phyloP scores from a whole-genome alignment of 1,140 invertebrate genomes.

The Brachionus calyciflorus region DNA sequence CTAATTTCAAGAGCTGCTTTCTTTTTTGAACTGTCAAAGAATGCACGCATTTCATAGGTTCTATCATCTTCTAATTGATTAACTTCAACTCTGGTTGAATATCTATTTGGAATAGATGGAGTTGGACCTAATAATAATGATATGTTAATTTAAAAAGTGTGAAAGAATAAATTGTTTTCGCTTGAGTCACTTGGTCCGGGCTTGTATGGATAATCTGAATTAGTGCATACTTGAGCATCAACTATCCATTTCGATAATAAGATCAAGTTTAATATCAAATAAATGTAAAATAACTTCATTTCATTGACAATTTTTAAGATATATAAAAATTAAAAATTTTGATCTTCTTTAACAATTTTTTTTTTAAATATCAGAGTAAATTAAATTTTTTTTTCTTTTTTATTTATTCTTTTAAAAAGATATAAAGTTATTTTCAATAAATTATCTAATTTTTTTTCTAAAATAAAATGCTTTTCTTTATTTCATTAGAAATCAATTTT shows the following conservation, averaged over 20 bases:
- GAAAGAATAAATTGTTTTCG: neutral
- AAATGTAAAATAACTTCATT: neutral
- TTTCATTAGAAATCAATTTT: too few species aligned
- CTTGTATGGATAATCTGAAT: neutral
- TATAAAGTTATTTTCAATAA: too few species aligned
- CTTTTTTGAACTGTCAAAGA: slow-evolving; percentile 12
- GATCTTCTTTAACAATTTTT: too few species aligned
- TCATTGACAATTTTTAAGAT: too few species aligned
- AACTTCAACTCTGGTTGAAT: slow-evolving; percentile 28
- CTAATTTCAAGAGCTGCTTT: slow-evolving; percentile 7
- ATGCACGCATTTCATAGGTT: slow-evolving; percentile 16
- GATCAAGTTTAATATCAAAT: neutral
- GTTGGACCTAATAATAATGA: neutral
- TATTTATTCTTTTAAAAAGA: too few species aligned
- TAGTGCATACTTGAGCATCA: neutral
- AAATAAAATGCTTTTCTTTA: too few species aligned
- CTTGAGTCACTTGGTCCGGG: neutral
- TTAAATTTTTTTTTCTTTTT: too few species aligned
- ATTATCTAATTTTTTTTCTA: too few species aligned
- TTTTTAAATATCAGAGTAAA: too few species aligned
- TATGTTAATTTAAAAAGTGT: neutral
- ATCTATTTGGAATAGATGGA: slow-evolving; percentile 22
- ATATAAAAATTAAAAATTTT: too few species aligned
- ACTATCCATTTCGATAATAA: neutral
- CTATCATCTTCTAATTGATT: slow-evolving; percentile 24